A percentile compares a stretch with the other conserved stretches of the same genome.
Evolutionary conservation across 2,113 vertebrate species (phyloP).

Genomic region (Calidris pugnax): DNA sequence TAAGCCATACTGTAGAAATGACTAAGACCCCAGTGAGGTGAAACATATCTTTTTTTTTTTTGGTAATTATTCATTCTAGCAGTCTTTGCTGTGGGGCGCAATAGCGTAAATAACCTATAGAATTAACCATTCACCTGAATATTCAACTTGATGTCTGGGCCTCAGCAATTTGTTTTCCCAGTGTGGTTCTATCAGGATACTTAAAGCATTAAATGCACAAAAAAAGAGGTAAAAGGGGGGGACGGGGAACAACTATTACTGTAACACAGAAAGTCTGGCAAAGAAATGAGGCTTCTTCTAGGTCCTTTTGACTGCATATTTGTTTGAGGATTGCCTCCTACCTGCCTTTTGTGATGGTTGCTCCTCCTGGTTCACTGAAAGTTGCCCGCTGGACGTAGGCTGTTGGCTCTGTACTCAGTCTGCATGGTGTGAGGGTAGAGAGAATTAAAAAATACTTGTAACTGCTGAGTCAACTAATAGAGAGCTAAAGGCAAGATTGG

Average conservation of each 20-base stretch:
- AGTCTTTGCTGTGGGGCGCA: neutral
- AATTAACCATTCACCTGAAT: neutral
- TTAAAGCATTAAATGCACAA: neutral
- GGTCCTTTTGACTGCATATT: neutral
- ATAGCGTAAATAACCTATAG: neutral
- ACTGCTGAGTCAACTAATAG: neutral
- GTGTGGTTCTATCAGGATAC: neutral
- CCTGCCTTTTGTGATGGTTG: neutral
- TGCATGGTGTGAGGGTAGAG: neutral
- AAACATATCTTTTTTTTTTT: neutral
- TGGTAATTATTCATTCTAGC: neutral
- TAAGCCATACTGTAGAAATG: neutral
- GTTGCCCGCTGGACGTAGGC: rapidly evolving
- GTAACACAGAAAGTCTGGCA: neutral
- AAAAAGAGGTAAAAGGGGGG: rapidly evolving
- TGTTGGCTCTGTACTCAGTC: neutral
- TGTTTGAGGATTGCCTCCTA: neutral
- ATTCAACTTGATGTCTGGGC: neutral
- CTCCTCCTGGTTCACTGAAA: neutral
- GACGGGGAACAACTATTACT: neutral
- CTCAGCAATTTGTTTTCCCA: neutral
- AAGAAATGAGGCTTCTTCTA: neutral
- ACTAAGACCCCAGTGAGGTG: neutral
- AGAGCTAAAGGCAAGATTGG: neutral
- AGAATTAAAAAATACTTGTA: neutral